A percentile compares a stretch with the other conserved stretches of the same genome.
These are phyloP conservation scores for Mycteria americana DNA, from an alignment of 2,797 vertebrate genomes.

Conservation along the genomic window DNA sequence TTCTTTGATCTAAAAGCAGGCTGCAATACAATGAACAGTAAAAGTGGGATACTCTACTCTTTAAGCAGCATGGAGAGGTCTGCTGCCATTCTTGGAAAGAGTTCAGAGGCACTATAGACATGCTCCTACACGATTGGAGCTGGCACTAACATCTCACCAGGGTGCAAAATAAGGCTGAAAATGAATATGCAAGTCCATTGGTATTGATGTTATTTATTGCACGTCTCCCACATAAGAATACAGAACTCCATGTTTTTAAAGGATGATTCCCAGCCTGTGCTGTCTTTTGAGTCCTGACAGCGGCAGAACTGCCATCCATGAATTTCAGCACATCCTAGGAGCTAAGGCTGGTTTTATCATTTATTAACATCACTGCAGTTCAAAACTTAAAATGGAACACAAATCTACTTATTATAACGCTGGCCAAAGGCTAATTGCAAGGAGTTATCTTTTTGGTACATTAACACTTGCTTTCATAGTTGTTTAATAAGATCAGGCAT, in stretches of 20 bases:
- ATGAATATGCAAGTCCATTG: neutral
- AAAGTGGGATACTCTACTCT: neutral
- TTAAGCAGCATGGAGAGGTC: neutral
- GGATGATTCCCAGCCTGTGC: neutral
- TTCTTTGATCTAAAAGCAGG: neutral
- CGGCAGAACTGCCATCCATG: neutral
- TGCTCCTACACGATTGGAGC: rapidly evolving
- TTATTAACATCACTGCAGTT: neutral
- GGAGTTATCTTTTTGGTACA: neutral
- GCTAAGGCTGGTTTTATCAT: neutral
- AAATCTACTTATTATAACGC: neutral
- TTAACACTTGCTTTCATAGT: neutral
- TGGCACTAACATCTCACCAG: neutral
- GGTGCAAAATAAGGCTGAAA: neutral
- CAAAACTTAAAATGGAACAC: neutral
- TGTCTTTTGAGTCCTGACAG: neutral
- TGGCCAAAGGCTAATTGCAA: neutral
- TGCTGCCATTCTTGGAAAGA: neutral
- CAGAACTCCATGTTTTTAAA: neutral
- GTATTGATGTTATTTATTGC: neutral
- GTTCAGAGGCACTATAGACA: neutral
- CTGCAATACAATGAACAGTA: neutral
- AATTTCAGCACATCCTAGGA: neutral
- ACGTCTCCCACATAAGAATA: neutral
- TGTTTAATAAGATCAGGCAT: neutral